Evolutionary conservation across 1,140 invertebrate genomes (phyloP).

Genomic region (Cydia strobilella): DNA sequence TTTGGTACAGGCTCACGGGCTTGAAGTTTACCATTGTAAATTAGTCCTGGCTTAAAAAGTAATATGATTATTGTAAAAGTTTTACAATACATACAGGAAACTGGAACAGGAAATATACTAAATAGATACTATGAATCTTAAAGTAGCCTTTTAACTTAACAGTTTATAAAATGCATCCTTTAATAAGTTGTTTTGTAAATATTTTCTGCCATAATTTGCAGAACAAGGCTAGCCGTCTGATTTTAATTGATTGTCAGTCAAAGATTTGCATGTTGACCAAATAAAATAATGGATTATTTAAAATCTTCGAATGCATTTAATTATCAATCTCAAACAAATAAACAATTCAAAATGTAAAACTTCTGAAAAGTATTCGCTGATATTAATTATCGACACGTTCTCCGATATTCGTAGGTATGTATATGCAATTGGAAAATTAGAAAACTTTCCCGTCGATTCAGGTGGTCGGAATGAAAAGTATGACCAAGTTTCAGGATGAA

Average conservation of each 20-base stretch:
- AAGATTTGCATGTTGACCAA: too few relatives aligned
- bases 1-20: neutral
- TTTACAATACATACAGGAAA: neutral
- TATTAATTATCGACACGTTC: conserved; percentile 39
- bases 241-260: too few relatives aligned
- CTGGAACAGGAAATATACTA: too few relatives aligned
- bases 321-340: neutral
- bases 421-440: conserved; percentile 50
- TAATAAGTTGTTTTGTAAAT: too few relatives aligned
- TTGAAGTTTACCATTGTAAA: neutral
- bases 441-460: conserved; percentile 44
- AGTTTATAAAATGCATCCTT: too few relatives aligned
- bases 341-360: neutral
- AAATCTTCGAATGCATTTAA: too few relatives aligned
- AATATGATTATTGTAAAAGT: conserved; percentile 6
- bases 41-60: neutral
- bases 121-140: too few relatives aligned
- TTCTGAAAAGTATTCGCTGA: conserved; percentile 8
- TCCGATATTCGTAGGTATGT: conserved; percentile 39
- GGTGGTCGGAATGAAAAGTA: conserved; percentile 45
- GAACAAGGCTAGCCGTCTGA: too few relatives aligned
- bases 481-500: conserved; percentile 46
- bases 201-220: too few relatives aligned
- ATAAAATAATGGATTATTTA: too few relatives aligned
- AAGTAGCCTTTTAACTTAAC: too few relatives aligned